Percentiles rank a stretch among this genome's conserved stretches.
Evolutionary conservation across 1,140 invertebrate species (phyloP).

Genomic region (Philopotamus ludificatus): DNA sequence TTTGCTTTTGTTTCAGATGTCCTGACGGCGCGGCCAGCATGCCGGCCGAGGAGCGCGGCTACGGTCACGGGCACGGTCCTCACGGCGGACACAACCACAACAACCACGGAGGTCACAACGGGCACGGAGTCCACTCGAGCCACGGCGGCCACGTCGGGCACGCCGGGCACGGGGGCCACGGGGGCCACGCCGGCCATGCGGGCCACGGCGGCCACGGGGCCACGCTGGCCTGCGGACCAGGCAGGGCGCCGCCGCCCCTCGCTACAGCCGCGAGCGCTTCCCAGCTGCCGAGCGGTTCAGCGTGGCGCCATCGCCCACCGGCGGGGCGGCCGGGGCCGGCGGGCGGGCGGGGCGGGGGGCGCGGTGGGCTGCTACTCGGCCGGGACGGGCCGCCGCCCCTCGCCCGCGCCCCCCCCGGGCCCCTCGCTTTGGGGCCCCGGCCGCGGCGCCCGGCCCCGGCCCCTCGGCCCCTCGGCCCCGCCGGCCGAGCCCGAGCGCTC

Average conservation of each 20-base stretch:
- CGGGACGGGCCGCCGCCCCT: constrained; percentile 55
- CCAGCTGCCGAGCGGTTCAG: constrained; percentile 57
- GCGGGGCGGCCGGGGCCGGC: constrained; percentile 54
- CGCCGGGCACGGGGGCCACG: constrained; percentile 50
- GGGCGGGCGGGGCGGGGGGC: constrained; percentile 48
- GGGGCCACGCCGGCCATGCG: constrained; percentile 49
- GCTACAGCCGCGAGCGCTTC: constrained; percentile 53
- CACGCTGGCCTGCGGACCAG: constrained; percentile 52
- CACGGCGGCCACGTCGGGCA: constrained; percentile 57
- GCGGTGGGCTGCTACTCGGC: constrained; percentile 50
- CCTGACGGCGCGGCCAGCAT: constrained; percentile 48
- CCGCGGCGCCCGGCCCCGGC: constrained; percentile 53
- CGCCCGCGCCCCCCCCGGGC: constrained; percentile 46
- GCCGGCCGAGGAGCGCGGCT: constrained; percentile 48
- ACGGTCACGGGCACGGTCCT: constrained; percentile 48
- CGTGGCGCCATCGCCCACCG: constrained; percentile 50
- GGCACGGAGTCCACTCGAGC: constrained; percentile 50
- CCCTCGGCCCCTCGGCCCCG: constrained; percentile 54
- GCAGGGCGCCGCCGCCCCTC: constrained; percentile 56
- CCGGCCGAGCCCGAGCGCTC: constrained; percentile 56
- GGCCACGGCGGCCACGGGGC: constrained; percentile 55
- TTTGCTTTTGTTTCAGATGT: constrained; percentile 37
- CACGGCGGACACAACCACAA: constrained; percentile 44
- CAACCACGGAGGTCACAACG: constrained; percentile 53
- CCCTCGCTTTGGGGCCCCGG: constrained; percentile 50